Base-by-base conservation (phyloP, 2,888 invertebrate species). In the Cheilosia grossa region DNA sequence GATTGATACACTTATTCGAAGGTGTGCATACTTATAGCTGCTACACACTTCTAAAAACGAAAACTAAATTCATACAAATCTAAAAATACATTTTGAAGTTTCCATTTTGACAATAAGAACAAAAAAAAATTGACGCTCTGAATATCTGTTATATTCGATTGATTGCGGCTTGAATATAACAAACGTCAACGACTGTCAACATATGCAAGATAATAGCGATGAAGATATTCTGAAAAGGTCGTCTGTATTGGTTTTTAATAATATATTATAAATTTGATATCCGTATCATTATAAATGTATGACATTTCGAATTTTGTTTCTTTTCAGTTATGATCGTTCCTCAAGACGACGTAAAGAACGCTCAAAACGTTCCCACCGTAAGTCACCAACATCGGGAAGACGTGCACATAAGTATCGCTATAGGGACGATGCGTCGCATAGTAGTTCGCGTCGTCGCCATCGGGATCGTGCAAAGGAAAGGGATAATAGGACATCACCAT, bases 301-400 rank as follows among this genome's bases (percentile, higher is more conserved):
- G 37, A 17, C 17, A 53, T 27, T 44, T 53, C 19, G 30, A 30
- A 10, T 70, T 51, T 51, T 64, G 21, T 70, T 74, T 81, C 27
- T 63, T 90, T 90, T 42, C 87, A 92, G 92, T 88, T 91, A 91
- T 89, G 92, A 92, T 88, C 95, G 96, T 94, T 93, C 94, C 94
- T 92, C 96, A 95, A 91, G 96, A 94, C 91, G 96, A 93, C 93
- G 96, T 94, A 92, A 96, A 95, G 94, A 96, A 90, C 95, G 97
- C 88, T 97, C 96, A 92, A 97, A 97, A 92, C 94, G 97, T 89
- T 96, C 96, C 90, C 95, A 96, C 88, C 94, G 97, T 91, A 96
- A 97, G 88, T 96, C 96, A 87, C 95, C 95, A 86, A 95, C 95
- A 88, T 95, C 95, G 90, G 95, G 95, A 90, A 94, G 96, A 88